Base-by-base conservation (phyloP, 2,113 vertebrate genomes). In the Thunnus maccoyii region DNA sequence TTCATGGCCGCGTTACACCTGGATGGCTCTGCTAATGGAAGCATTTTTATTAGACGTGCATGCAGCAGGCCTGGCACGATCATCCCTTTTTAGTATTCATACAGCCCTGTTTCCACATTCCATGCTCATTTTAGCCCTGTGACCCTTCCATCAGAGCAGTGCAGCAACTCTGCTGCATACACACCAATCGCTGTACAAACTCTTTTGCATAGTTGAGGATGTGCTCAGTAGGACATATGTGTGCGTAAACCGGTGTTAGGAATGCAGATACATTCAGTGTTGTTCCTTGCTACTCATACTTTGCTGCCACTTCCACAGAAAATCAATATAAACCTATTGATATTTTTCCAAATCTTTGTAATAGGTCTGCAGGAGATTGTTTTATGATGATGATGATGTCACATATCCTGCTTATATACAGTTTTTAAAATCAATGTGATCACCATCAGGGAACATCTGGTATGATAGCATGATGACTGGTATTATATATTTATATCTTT, bases 11-110 rank as follows among this genome's bases (percentile, higher is more conserved):
- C 22, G 90, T 94, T 94, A 91, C 94, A 95, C 93, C 93, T 94
- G 93, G 87, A 76, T 94, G 89, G 76, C 57, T 94, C 83, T 75
- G 86, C 91, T 95, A 95, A 95, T 95, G 88, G 91, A 92, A 92
- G 87, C 89, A 91, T 94, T 93, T 22, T 93, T 86, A 90, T 94
- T 91, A 85, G 75, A 86, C 78, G 78, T 76, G 32, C 87, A 89
- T 82, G 73, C 88, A 83, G 77, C 60, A 80, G 57, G 67, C 79
- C 68, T 78, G 86, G 72, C 82, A 83, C 78, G 48, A 83, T 75
- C 51, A 30, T 88, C 71, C 32, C 41, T 56, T 84, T 86, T 86
- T 88, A 91, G 88, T 92, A 93, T 93, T 92, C 89, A 89, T 88
- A 79, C 73, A 78, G 64, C 72, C 67, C 69, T 72, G 22, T 84